These are phyloP conservation scores for Melanotaenia pygmaea DNA, from an alignment of 2,797 vertebrate species.

Conservation along the genomic window DNA sequence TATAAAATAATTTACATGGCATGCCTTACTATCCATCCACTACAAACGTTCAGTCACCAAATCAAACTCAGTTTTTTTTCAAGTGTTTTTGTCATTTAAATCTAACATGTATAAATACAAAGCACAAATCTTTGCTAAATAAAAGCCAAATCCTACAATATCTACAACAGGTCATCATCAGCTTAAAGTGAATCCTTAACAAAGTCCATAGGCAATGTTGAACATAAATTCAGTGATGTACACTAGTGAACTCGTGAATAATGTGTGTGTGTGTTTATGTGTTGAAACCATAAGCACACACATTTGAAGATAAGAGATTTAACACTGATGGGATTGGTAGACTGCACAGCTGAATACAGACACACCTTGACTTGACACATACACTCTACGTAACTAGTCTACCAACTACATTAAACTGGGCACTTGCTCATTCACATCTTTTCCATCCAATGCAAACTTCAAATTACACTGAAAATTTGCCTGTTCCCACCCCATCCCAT, in stretches of 20 bases:
- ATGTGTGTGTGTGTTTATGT: constrained; percentile 37
- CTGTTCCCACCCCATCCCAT: constrained; percentile 18
- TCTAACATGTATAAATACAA: constrained; percentile 82
- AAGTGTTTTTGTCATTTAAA: constrained; percentile 72
- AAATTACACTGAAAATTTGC: constrained; percentile 68
- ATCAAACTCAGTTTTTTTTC: constrained; percentile 75
- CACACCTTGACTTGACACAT: constrained; percentile 79
- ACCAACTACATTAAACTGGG: constrained; percentile 79
- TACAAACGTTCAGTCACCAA: constrained; percentile 84
- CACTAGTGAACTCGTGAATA: constrained; percentile 64
- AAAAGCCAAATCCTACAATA: constrained; percentile 79
- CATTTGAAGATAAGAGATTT: constrained; percentile 70
- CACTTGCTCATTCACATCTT: constrained; percentile 80
- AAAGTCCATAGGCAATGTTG: constrained; percentile 63
- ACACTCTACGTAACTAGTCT: constrained; percentile 78
- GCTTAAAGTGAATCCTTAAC: constrained; percentile 67
- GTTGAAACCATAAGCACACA: constrained; percentile 63
- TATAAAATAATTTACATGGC: constrained; percentile 86
- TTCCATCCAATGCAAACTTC: constrained; percentile 74
- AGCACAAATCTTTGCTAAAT: constrained; percentile 79
- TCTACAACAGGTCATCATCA: constrained; percentile 77
- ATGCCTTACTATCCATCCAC: constrained; percentile 85
- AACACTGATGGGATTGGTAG: constrained; percentile 80
- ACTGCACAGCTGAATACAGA: constrained; percentile 81
- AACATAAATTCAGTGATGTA: constrained; percentile 69